Evolutionary conservation across 2,113 vertebrate species (phyloP).

Genomic region (Boulengerochromis microlepis): DNA sequence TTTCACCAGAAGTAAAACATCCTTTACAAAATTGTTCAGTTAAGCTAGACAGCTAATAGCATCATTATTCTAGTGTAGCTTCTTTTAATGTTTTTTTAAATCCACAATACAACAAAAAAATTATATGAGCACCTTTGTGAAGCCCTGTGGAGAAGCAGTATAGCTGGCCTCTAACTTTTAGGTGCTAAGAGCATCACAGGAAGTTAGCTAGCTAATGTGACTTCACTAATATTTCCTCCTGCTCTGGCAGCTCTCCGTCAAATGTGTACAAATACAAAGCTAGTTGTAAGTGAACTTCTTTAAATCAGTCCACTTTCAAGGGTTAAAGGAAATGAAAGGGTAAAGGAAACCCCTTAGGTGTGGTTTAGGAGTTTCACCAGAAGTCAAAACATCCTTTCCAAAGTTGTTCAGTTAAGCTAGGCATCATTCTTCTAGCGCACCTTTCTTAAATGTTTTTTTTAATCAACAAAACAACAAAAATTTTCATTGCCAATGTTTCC

Average conservation of each 20-base stretch:
- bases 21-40: neutral
- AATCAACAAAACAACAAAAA: neutral
- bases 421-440: neutral
- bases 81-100: neutral
- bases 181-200: neutral
- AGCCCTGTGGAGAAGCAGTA: neutral
- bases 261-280: neutral
- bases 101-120: neutral
- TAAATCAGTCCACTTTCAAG: neutral
- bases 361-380: neutral
- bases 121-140: neutral
- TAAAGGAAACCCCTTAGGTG: neutral
- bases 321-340: neutral
- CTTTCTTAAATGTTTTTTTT: neutral
- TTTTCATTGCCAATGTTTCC: neutral
- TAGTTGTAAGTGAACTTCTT: neutral
- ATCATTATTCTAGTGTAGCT: neutral
- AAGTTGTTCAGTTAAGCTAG: neutral
- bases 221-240: neutral
- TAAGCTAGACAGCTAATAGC: neutral
- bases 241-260: neutral
- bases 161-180: neutral
- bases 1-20: neutral
- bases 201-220: neutral
- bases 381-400: neutral